Evolutionary conservation across 2,888 invertebrate genomes (phyloP), one percentile per base, ranked within the genome.

Genomic region (Taphrorychus bicolor): DNA sequence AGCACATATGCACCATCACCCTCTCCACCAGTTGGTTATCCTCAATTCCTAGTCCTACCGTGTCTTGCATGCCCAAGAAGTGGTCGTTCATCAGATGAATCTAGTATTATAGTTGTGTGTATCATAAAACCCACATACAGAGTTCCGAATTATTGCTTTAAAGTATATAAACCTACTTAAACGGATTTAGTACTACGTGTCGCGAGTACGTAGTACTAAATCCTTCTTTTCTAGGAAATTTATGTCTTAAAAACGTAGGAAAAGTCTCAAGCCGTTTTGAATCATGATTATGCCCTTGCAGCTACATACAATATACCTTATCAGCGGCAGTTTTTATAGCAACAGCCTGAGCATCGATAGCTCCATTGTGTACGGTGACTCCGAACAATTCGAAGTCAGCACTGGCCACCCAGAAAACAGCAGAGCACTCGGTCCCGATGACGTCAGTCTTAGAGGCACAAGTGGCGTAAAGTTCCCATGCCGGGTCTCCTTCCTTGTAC

Each of bases 401-500:
- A 24, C 62, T 67, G 17, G 24, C 14, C 1, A 67, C 40, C 62
- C 62, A 62, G 45, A 62, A 53, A 2, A 54, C 62, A n/a, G 62
- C 58, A 4, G 67, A 32, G 22, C 67, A 67, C 2, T 58, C 45
- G 3, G 62, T 58, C 3, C 58, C 62, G 32, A 67, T 58, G 17
- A n/a, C 16, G 5, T 41, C 59, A 5, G 7, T 18, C 9, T 54
- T 42, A 16, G n/a, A 45, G 9, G 62, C 61, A 19, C 67, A 67
- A 2, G 21, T 22, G 14, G 45, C 42, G 48, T 62, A 67, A 7
- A 67, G 51, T 2, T 52, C 52, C 67, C 67, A 67, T n/a, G 62
- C 67, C 4, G 62, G 62, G 40, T 62, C 59, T 7, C 67, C 67
- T 54, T 67, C 59, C 17, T 62, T 42, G 32, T 67, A 67, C 3